Evolutionary conservation across 1,140 invertebrate species (phyloP), one percentile per base, ranked within the genome.

Genomic region (Eciton burchellii): DNA sequence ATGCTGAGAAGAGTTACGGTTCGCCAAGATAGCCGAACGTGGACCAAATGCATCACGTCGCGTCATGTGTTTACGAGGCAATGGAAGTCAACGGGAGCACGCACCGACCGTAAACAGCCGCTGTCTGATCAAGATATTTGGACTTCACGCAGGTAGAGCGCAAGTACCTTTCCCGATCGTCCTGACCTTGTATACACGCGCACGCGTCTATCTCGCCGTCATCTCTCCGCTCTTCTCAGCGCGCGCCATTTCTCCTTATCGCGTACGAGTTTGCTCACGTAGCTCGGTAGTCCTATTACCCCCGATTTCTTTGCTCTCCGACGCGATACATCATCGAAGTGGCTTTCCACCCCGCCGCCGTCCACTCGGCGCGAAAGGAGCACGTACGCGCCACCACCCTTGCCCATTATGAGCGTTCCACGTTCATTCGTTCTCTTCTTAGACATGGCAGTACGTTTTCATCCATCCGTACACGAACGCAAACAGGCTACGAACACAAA

Each of bases 251-350:
- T 49, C 65, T 47, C 57, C 54, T 84, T 56, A 73, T 71, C 54
- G 81, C 84, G 79, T 86, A 77, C 82, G 76, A 84, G 82, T 86
- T 86, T 86, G 65, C 84, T 86, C 84, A 84, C 84, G 84, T 86
- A 77, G 74, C 81, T 79, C 82, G 54, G 70, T 84, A 84, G 82
- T 82, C 85, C 85, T 84, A 86, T 84, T 86, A 84, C 77, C 85
- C 35, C 85, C 83, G 83, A 84, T 84, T 86, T 86, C 83, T 86
- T 86, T 86, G 76, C 76, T 86, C 62, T 66, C 57, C 52, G 71
- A 76, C 85, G 72, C 66, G 71, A 84, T 86, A 84, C 63, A 84
- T 86, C 77, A 86, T 86, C 77, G 71, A 84, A 86, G 77, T 86
- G 77, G 85, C 83, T 84, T 86, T 86, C 77, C 85, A 82, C 83